phyloP scores from a whole-genome alignment of 2,113 vertebrate genomes.

The Zapornia atra region DNA sequence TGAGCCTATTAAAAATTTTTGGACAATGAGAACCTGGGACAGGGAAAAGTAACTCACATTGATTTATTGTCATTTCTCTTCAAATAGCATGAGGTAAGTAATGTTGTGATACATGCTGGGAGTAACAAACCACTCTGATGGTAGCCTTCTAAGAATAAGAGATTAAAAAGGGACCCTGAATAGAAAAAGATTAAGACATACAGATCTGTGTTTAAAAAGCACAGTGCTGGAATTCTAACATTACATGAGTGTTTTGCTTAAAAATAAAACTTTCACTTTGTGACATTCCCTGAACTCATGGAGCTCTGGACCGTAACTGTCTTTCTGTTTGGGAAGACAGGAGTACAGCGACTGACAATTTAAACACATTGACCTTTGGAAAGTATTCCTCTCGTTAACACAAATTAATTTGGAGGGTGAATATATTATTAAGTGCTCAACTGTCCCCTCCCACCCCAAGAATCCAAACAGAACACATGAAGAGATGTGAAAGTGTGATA shows the following conservation, averaged over 20 bases:
- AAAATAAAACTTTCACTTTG: not conserved
- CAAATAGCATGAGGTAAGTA: not conserved
- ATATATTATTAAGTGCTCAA: not conserved
- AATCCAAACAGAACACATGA: not conserved
- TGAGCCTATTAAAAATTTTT: not conserved
- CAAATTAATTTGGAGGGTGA: not conserved
- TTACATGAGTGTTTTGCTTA: not conserved
- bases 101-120: not conserved
- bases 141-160: not conserved
- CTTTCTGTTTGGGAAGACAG: not conserved
- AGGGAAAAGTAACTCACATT: not conserved
- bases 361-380: not conserved
- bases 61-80: not conserved
- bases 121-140: not conserved
- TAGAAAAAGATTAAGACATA: not conserved
- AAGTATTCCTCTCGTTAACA: not conserved
- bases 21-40: not conserved
- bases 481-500: not conserved
- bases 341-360: not conserved
- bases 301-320: not conserved
- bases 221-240: not conserved
- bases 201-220: not conserved
- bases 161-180: not conserved
- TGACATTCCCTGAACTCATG: not conserved
- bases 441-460: rapidly evolving